Evolutionary conservation across 1,140 invertebrate species (phyloP).

Genomic region (Sogatella furcifera): DNA sequence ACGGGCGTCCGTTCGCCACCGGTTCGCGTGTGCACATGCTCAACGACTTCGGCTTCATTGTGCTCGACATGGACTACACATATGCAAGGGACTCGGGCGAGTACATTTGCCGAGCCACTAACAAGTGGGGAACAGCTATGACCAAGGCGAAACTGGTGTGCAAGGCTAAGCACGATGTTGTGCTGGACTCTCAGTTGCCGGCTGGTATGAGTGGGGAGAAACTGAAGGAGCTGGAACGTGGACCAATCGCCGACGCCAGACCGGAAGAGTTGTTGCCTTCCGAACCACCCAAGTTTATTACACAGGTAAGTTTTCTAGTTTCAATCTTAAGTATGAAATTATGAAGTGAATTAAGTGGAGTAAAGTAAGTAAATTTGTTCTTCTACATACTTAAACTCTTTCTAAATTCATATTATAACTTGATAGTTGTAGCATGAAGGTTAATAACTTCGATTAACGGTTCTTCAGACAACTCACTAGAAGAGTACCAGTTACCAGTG

Average conservation of each 20-base stretch:
- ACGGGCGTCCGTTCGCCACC: constrained; percentile 77
- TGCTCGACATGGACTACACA: constrained; percentile 76
- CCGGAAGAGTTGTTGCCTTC: constrained; percentile 54
- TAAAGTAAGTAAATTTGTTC: too few relatives aligned
- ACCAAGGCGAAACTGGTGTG: constrained; percentile 74
- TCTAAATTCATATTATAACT: too few relatives aligned
- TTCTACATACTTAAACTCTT: too few relatives aligned
- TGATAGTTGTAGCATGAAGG: too few relatives aligned
- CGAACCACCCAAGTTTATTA: constrained; percentile 72
- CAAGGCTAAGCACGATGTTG: constrained; percentile 74
- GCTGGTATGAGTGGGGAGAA: constrained; percentile 87
- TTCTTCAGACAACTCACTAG: too few relatives aligned
- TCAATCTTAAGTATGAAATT: too few relatives aligned
- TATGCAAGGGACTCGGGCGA: constrained; percentile 77
- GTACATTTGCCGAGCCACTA: constrained; percentile 74
- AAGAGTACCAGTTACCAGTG: too few relatives aligned
- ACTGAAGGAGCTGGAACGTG: constrained; percentile 83
- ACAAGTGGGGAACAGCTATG: constrained; percentile 73
- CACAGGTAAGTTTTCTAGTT: constrained; percentile 37
- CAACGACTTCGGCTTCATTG: constrained; percentile 88
- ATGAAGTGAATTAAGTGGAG: too few relatives aligned
- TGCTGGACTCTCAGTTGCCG: constrained; percentile 85
- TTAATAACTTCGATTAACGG: too few relatives aligned
- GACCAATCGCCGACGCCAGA: constrained; percentile 53
- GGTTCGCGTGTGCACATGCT: constrained; percentile 82